Percentiles rank a stretch among this genome's conserved stretches.
phyloP scores from a whole-genome alignment of 2,888 invertebrate species.

The Himalopsyche kuldschensis region DNA sequence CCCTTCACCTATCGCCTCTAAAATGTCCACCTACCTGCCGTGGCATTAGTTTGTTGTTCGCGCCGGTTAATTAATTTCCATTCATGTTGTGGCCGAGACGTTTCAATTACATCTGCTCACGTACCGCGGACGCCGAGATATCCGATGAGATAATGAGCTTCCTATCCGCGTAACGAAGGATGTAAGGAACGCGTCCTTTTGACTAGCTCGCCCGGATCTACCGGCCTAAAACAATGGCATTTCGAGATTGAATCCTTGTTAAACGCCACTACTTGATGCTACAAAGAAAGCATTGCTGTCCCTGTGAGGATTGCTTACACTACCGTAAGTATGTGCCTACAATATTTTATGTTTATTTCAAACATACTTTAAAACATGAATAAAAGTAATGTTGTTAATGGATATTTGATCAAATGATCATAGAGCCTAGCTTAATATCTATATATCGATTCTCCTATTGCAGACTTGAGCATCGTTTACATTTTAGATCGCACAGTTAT shows the following conservation, averaged over 20 bases:
- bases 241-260: background rate
- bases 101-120: constrained; percentile 16
- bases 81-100: constrained; percentile 1
- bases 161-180: constrained; percentile 28
- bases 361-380: too few relatives aligned
- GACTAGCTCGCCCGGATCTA: background rate
- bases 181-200: constrained; percentile 4
- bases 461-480: too few relatives aligned
- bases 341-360: too few relatives aligned
- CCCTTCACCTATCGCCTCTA: background rate
- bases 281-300: too few relatives aligned
- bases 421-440: background rate
- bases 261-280: background rate
- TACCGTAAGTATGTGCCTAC: too few relatives aligned
- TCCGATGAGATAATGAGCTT: constrained; percentile 26
- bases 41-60: background rate
- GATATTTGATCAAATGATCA: background rate
- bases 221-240: background rate
- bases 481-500: background rate
- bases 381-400: too few relatives aligned
- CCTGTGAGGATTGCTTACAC: too few relatives aligned
- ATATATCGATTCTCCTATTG: too few relatives aligned
- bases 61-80: constrained; percentile 6
- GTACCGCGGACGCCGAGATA: constrained; percentile 23
- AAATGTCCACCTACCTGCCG: background rate